Evolutionary conservation across 2,797 vertebrate genomes (phyloP).

Genomic region (Falco peregrinus): DNA sequence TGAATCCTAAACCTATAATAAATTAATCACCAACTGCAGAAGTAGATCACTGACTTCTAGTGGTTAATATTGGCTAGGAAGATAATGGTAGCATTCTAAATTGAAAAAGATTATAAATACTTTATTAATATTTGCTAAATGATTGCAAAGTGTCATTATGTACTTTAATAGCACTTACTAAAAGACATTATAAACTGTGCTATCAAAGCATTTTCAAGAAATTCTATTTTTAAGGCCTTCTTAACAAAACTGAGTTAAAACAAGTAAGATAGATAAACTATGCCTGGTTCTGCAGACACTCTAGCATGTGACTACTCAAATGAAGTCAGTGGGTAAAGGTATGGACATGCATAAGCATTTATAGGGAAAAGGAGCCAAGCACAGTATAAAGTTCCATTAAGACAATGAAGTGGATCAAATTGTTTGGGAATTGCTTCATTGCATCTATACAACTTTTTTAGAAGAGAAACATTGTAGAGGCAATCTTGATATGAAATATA

Average conservation of each 20-base stretch:
- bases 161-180: conserved; percentile 19
- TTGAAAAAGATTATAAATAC: not conserved
- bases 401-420: not conserved
- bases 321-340: not conserved
- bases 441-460: not conserved
- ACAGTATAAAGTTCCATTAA: not conserved
- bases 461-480: not conserved
- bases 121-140: conserved; percentile 45
- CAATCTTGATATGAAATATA: not conserved
- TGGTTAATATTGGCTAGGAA: not conserved
- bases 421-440: not conserved
- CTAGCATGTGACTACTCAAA: not conserved
- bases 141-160: not conserved
- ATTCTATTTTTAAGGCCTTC: not conserved
- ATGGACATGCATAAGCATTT: not conserved
- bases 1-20: not conserved
- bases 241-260: not conserved
- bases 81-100: conserved; percentile 13
- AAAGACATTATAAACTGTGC: not conserved
- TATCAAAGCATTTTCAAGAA: conserved; percentile 26
- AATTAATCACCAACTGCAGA: not conserved
- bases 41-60: not conserved
- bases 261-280: not conserved
- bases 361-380: not conserved
- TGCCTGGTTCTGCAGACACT: not conserved